Base-by-base conservation (phyloP, 2,113 vertebrate genomes). In the Ifrita kowaldi region DNA sequence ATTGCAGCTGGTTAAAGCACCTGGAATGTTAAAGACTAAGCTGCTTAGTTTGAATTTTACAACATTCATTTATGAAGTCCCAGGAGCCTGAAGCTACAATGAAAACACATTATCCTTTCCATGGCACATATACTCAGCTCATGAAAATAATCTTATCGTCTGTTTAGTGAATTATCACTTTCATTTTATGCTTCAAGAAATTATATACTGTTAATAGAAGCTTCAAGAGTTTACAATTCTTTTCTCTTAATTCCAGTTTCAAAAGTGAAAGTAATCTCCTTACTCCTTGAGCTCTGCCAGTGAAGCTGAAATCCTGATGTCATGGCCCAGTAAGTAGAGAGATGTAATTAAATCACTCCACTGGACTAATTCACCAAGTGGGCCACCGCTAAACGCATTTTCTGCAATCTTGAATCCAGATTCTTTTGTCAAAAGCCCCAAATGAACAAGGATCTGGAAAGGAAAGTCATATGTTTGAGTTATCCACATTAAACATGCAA, bases 401-500 rank as follows among this genome's bases (percentile, higher is more conserved):
- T 99, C 99, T 59, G 99, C 99, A n/a, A 99, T 99, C 98, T 99
- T 99, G 98, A 99, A 99, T 95, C 99, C 99, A 4, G 99, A 99
- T 98, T 99, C 99, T 97, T 99, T 99, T 82, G 99, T 99, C 97
- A 99, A 98, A 86, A 99, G 98, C 57, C 99, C 99, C 96, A 99
- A 92, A 96, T 99, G 99, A 84, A 99, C 99, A 75, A 99, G 98
- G 93, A 99, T 97, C 99, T 99, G 95, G 41, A 96, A 97, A 94
- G 88, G 13, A 94, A 91, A 93, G 60, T 69, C 55, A 64, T 24
- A 71, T 13, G 44, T 75, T 75, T 37, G 35, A 57, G 21, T 68
- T 92, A 91, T 19, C 0, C 0, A 47, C 76, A 82, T 70, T 63
- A 71, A 84, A 90, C 57, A 71, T 27, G 42, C 39, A 82, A 57